Base-by-base conservation (phyloP, 1,140 invertebrate genomes). In the Ips nitidus region DNA sequence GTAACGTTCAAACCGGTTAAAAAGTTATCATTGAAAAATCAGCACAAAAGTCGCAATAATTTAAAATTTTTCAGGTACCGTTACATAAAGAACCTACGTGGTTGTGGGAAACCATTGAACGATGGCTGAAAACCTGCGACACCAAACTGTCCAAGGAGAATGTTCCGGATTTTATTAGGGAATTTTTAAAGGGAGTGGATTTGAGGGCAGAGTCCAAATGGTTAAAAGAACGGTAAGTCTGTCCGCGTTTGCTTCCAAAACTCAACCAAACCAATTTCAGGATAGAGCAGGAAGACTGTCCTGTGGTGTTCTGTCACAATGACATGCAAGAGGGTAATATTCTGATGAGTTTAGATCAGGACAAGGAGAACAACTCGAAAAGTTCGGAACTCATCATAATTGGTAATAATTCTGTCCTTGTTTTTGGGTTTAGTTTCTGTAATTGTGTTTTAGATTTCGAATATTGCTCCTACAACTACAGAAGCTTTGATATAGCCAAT, bases 301-400 rank as follows among this genome's bases (percentile, higher is more conserved):
- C 94, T 1, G 94, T 98, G 1, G 90, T 96, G 0, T 99, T 99
- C 81, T 97, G 94, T 78, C 97, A 99, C 81, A 99, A 99, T 81
- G 97, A 99, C 79, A 84, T 98, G 80, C 97, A 99, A 82, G 95
- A 98, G 86, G 97, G 97, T 41, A 85, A 89, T 75, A 88, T 89
- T 66, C 77, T 89, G 0, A 71, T 88, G 4, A 76, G 82, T 22
- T 82, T 86, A 76, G 88, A 86, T 71, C 41, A 62, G 2, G 80
- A 74, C 36, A 74, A 75, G 53, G 75, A 79, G 42, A 76, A 78
- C 65, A 75, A 75, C 8, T 58, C 61, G 41, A 75, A 77, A 7
- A 76, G 76, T n/a, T 66, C 75, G 8, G 64, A 76, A 56, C 47
- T 81, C 22, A 76, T 80, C 5, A 69, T 81, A 40, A 81, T 81